Evolutionary conservation across 2,888 invertebrate genomes (phyloP).

Genomic region (Euplexia lucipara): DNA sequence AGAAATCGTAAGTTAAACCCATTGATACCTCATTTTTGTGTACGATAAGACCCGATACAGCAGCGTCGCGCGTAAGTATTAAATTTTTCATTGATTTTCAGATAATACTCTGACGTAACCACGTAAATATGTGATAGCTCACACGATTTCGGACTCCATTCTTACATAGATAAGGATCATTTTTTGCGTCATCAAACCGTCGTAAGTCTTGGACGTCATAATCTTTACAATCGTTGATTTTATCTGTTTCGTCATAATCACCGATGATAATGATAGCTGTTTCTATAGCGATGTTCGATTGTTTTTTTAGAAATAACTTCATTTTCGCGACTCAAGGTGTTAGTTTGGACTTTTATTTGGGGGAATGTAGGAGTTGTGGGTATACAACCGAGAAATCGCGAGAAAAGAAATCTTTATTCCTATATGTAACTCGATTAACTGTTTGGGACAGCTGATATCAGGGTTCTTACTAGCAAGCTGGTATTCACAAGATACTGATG

Average conservation of each 20-base stretch:
- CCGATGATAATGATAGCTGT: slow-evolving; percentile 50
- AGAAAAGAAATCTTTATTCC: too few relatives aligned
- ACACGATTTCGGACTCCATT: slow-evolving; percentile 29
- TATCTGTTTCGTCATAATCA: slow-evolving; percentile 34
- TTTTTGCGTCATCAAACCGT: slow-evolving; percentile 46
- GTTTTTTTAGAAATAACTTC: neutral
- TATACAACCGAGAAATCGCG: too few relatives aligned
- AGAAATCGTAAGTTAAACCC: neutral
- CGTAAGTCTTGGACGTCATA: slow-evolving; percentile 28
- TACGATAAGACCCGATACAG: slow-evolving; percentile 11
- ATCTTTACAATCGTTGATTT: slow-evolving; percentile 36
- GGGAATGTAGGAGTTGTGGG: too few relatives aligned
- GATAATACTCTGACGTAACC: slow-evolving; percentile 38
- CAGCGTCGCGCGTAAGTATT: neutral
- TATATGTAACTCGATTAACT: too few relatives aligned
- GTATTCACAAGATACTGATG: too few relatives aligned
- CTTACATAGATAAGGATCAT: slow-evolving; percentile 26
- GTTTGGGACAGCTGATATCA: too few relatives aligned
- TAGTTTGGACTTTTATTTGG: neutral
- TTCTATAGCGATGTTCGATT: slow-evolving; percentile 41
- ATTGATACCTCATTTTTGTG: slow-evolving; percentile 20
- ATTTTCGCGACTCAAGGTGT: neutral
- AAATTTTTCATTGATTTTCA: slow-evolving; percentile 31
- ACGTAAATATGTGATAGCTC: slow-evolving; percentile 12
- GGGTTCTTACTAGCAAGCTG: too few relatives aligned